Evolutionary conservation across 2,888 invertebrate genomes (phyloP), one percentile per base, ranked within the genome.

Genomic region (Lasioglossum oenotherae): DNA sequence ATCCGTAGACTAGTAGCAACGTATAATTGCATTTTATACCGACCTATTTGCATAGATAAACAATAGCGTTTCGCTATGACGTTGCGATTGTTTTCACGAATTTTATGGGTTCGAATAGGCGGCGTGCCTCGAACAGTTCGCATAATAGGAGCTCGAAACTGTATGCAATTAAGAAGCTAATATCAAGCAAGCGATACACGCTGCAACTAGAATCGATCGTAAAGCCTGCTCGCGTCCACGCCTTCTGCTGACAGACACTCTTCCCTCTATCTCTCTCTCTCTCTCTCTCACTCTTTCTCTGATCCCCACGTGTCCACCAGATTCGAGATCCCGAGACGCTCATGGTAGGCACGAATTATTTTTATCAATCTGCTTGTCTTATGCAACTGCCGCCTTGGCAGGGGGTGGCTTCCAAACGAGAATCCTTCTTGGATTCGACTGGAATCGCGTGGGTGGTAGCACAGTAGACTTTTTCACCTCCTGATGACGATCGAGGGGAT

Each of bases 241-340:
- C 78, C 69, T 57, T 80, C 71, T 57, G 74, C 71, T 60, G 38
- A 74, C 35, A 19, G 64, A 44, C 38, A n/a, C n/a, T 14, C 14
- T 27, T 46, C 53, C 27, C 31, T 31, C 64, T 82, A 16, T 60
- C 27, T 60, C 60, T 31, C 31, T 1, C 27, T 82, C 27, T 60
- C 27, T 60, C 60, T 1, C 27, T 27, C 60, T 60, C 14, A 16
- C 2, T 16, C 60, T 31, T 6, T 16, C 31, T 31, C 64, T 5
- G 16, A 64, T 64, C 64, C 31, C 89, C 92, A 92, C 87, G 87
- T 92, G 92, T 89, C 86, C 78, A 90, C 92, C 92, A 92, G 92
- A 92, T 92, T 92, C 88, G 78, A 85, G 84, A 72, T 86, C 86
- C 73, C 71, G 46, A 74, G 78, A 72, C 75, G 41, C 86, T 89